Conservation (phyloP, 2,797 vertebrate genomes). For the Epinephelus malabaricus region DNA sequence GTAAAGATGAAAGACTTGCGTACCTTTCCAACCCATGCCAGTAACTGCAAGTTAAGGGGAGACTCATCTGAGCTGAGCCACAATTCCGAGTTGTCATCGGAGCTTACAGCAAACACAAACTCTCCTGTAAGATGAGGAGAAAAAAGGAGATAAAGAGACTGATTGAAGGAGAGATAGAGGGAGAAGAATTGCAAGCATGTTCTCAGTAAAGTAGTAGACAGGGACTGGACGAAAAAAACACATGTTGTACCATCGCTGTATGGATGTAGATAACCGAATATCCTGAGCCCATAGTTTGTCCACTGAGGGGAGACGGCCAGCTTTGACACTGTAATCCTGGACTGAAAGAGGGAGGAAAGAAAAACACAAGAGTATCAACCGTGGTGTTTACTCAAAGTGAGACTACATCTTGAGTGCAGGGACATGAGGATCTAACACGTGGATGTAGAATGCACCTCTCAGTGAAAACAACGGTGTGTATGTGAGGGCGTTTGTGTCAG, state of each 20-base stretch:
- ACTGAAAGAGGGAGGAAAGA: constrained; percentile 77
- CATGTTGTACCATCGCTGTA: constrained; percentile 85
- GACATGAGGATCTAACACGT: constrained; percentile 40
- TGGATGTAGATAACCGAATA: constrained; percentile 97
- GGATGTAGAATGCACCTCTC: constrained; percentile 57
- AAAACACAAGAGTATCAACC: constrained; percentile 24
- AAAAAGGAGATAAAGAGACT: neutral
- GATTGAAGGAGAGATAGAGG: neutral
- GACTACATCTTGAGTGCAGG: constrained; percentile 21
- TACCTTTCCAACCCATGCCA: constrained; percentile 94
- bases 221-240: neutral
- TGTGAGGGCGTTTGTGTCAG: neutral
- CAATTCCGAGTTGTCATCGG: constrained; percentile 95
- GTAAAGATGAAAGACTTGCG: neutral
- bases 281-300: constrained; percentile 95
- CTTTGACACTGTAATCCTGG: constrained; percentile 90
- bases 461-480: constrained; percentile 17
- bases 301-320: constrained; percentile 92
- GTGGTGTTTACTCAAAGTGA: constrained; percentile 41
- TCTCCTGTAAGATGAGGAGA: constrained; percentile 82
- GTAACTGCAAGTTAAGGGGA: constrained; percentile 86
- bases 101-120: constrained; percentile 94
- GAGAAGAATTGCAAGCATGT: neutral
- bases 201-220: neutral
- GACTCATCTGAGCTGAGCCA: constrained; percentile 93